Evolutionary conservation across 2,888 invertebrate species (phyloP).

Genomic region (Melieria picta): DNA sequence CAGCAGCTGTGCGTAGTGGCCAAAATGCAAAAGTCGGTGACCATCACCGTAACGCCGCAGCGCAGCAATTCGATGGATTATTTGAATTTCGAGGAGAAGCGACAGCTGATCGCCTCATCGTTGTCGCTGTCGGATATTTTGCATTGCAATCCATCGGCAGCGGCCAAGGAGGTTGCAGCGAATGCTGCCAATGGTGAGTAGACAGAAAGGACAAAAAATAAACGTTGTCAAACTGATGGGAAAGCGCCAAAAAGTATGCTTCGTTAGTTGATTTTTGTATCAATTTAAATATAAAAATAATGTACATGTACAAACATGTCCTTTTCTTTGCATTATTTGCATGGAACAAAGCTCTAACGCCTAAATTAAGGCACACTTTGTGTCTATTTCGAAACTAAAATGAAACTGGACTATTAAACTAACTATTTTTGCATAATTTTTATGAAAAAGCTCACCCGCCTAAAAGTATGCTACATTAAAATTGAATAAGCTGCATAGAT

Average conservation of each 20-base stretch:
- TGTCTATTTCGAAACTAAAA: too few species aligned
- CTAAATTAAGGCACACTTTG: too few species aligned
- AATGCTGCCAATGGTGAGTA: conserved; percentile 67
- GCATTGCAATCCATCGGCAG: conserved; percentile 74
- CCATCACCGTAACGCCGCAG: conserved; percentile 75
- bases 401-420: too few species aligned
- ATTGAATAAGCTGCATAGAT: too few species aligned
- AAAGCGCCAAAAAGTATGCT: neutral
- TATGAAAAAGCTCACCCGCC: too few species aligned
- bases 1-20: conserved; percentile 65
- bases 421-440: too few species aligned
- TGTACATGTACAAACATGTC: neutral
- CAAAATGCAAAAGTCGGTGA: conserved; percentile 71
- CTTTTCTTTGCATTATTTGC: too few species aligned
- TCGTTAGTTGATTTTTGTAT: neutral
- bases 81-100: conserved; percentile 90
- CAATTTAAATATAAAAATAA: neutral
- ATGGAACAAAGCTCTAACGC: too few species aligned
- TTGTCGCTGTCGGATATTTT: conserved; percentile 87
- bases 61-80: conserved; percentile 88
- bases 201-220: neutral
- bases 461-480: too few species aligned
- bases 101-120: conserved; percentile 88
- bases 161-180: conserved; percentile 66
- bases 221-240: neutral